A percentile compares a stretch with the other conserved stretches of the same genome.
These are phyloP conservation scores for Drosophila eohydei DNA, from an alignment of 2,888 invertebrate genomes.

Conservation along the genomic window DNA sequence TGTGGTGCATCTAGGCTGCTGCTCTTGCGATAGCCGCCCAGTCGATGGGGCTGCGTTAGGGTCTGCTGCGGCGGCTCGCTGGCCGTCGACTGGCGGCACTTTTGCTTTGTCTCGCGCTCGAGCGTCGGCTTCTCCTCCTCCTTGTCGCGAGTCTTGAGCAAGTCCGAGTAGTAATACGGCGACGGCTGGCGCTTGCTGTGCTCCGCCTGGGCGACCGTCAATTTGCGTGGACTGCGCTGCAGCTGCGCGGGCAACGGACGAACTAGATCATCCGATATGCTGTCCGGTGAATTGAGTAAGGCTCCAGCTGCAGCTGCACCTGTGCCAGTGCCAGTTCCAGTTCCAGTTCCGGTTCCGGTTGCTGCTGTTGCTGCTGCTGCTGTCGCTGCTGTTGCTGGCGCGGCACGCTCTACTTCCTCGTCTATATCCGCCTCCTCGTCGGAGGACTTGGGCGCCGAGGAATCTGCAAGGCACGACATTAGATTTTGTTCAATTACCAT, in stretches of 20 bases:
- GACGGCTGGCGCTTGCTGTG: conserved; percentile 89
- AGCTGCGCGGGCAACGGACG: conserved; percentile 84
- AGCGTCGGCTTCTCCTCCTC: conserved; percentile 64
- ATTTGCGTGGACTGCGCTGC: conserved; percentile 84
- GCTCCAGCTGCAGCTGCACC: conserved; percentile 81
- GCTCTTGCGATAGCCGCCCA: conserved; percentile 88
- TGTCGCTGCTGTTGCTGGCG: conserved; percentile 25
- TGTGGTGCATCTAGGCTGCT: conserved; percentile 90
- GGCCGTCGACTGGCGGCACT: conserved; percentile 84
- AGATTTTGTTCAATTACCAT: neutral
- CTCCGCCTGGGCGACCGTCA: conserved; percentile 76
- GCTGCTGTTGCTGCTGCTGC: conserved; percentile 4
- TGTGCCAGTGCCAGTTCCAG: neutral
- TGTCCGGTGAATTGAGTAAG: conserved; percentile 89
- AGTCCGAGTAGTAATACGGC: conserved; percentile 93
- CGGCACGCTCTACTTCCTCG: conserved; percentile 58
- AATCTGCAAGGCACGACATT: conserved; percentile 77
- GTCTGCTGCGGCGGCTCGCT: conserved; percentile 85
- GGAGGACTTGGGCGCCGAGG: conserved; percentile 86
- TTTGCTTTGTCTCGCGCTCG: conserved; percentile 79
- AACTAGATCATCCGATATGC: conserved; percentile 87
- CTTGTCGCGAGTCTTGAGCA: conserved; percentile 86
- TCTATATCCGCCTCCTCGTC: conserved; percentile 86
- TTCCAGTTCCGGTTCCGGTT: neutral
- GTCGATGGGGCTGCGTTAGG: conserved; percentile 70